Evolutionary conservation across 1,140 invertebrate species (phyloP), one percentile per base, ranked within the genome.

Genomic region (Hetaerina americana): DNA sequence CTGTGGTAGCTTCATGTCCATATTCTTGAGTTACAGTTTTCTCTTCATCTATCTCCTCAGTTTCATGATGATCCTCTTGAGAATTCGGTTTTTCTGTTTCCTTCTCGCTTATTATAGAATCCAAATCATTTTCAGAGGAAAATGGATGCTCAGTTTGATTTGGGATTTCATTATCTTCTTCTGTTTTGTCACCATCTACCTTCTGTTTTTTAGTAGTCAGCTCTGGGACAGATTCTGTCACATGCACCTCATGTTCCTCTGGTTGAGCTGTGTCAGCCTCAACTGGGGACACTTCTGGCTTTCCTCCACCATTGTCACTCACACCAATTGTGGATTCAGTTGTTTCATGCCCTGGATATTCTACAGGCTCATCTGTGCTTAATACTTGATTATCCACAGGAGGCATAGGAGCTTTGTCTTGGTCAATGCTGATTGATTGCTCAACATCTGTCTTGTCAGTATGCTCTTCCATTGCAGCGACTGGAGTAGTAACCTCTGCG

Each of bases 221-320:
- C 5, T 26, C 27, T 28, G 28, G 15, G 18, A 66, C 40, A 28
- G 71, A 29, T 71, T 69, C 68, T 31, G 24, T 24, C 29, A 29
- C 27, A 3, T 49, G 18, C 49, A 18, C 66, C 29, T 68, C 69
- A 70, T 12, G 8, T 24, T 24, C 22, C n/a, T 18, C 8, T 28
- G 66, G 66, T 49, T 26, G 5, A 49, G n/a, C 18, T 71, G 40
- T 0, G 5, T 24, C 6, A 25, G 5, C 28, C n/a, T 70, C 69
- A 8, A 6, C 28, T 26, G 26, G 24, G 25, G 12, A 68, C 15
- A 12, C 22, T 26, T 27, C 22, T 27, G 26, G 27, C 3, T 69
- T 66, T 73, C 68, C n/a, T 78, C 76, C 72, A 75, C 68, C 5
- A 74, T 26, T 27, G 73, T 70, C 22, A 73, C 70, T 69, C 71